These are phyloP conservation scores for Crotophaga sulcirostris DNA, from an alignment of 2,113 vertebrate genomes.

Conservation along the genomic window DNA sequence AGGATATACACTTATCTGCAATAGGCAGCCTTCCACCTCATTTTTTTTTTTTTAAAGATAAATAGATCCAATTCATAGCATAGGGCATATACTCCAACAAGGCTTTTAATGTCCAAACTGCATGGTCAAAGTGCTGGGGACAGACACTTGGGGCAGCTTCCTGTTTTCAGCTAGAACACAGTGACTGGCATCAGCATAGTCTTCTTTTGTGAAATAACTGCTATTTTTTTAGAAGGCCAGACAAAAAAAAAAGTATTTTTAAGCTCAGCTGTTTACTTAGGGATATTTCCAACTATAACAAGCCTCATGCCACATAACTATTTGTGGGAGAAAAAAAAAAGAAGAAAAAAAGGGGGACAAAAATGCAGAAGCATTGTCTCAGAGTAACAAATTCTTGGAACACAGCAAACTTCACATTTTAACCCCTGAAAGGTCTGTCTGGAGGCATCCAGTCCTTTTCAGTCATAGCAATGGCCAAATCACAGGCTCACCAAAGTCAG, in stretches of 20 bases:
- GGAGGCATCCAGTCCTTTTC: background rate
- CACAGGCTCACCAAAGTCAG: background rate
- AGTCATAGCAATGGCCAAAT: background rate
- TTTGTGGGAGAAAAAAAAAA: slow-evolving; percentile 23
- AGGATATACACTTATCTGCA: slow-evolving; percentile 23
- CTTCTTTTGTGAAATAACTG: slow-evolving; percentile 54
- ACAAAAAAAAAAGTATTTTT: slow-evolving; percentile 68
- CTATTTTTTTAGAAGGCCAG: slow-evolving; percentile 41
- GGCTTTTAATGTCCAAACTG: background rate
- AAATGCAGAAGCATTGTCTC: slow-evolving; percentile 62
- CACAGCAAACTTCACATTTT: background rate
- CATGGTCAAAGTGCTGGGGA: slow-evolving; percentile 16
- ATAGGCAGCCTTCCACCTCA: slow-evolving; percentile 24
- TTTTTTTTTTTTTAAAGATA: background rate
- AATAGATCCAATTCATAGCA: background rate
- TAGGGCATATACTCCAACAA: background rate
- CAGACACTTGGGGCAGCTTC: slow-evolving; percentile 24
- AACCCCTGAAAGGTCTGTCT: slow-evolving; percentile 6
- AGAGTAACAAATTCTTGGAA: slow-evolving; percentile 62
- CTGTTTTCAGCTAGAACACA: slow-evolving; percentile 54
- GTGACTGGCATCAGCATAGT: slow-evolving; percentile 40
- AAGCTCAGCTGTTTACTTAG: slow-evolving; percentile 74
- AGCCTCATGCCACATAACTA: slow-evolving; percentile 65
- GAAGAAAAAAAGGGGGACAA: background rate
- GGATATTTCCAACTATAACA: slow-evolving; percentile 74